Evolutionary conservation across 1,140 invertebrate species (phyloP).

Genomic region (Palaemon carinicauda): DNA sequence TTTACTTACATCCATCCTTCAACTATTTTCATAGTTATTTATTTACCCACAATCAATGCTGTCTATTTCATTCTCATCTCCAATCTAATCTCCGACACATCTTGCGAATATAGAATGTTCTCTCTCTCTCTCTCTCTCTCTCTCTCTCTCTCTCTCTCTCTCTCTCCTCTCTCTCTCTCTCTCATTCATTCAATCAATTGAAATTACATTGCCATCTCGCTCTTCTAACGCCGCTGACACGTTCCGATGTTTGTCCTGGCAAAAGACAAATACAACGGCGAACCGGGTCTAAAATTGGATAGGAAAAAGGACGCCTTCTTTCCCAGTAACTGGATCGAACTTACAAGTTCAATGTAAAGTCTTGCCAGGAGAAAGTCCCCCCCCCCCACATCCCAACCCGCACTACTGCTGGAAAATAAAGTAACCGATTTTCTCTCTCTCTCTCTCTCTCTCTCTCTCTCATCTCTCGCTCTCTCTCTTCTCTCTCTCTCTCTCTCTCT

Average conservation of each 20-base stretch:
- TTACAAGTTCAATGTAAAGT: not conserved
- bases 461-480: too few species aligned
- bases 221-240: not conserved
- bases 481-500: not conserved
- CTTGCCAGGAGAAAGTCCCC: not conserved
- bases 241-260: conserved; percentile 17
- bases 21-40: too few species aligned
- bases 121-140: not conserved
- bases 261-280: conserved; percentile 17
- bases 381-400: not conserved
- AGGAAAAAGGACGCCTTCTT: conserved; percentile 16
- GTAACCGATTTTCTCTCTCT: not conserved
- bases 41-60: not conserved
- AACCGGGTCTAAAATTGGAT: not conserved
- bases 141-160: not conserved
- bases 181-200: conserved; percentile 26
- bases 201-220: conserved; percentile 17
- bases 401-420: not conserved
- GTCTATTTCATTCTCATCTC: too few species aligned
- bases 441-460: not conserved
- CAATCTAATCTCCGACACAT: not conserved
- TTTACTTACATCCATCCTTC: too few species aligned
- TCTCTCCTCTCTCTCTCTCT: not conserved
- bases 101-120: too few species aligned
- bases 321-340: not conserved